phyloP scores from a whole-genome alignment of 2,113 vertebrate genomes.

The Microtus ochrogaster region DNA sequence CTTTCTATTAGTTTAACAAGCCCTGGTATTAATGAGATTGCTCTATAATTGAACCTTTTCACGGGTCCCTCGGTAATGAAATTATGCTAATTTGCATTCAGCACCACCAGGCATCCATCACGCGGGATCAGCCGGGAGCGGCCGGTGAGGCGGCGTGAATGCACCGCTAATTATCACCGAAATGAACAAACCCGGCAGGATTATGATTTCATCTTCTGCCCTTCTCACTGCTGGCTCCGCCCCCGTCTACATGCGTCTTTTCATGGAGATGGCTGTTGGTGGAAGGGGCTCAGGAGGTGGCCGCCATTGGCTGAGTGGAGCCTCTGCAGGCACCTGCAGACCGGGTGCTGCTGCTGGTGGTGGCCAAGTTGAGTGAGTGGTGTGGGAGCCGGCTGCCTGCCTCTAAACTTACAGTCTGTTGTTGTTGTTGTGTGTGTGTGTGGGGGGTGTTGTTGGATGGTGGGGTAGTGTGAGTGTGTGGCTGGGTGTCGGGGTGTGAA shows the following conservation, averaged over 20 bases:
- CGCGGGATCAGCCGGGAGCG: conserved; percentile 95
- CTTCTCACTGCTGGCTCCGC: neutral
- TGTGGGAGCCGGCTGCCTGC: neutral
- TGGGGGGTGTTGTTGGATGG: neutral
- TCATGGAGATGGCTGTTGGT: conserved; percentile 50
- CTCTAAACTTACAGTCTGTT: neutral
- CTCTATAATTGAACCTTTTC: conserved; percentile 96
- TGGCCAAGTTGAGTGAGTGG: neutral
- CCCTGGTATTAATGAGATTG: conserved; percentile 97
- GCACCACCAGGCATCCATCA: conserved; percentile 97
- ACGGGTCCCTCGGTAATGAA: conserved; percentile 95
- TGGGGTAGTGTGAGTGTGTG: neutral
- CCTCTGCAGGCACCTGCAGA: neutral
- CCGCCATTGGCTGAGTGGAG: conserved; percentile 91
- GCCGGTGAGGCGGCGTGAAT: conserved; percentile 90
- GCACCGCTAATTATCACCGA: conserved; percentile 89
- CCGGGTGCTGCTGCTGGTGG: neutral
- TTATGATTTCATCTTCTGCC: conserved; percentile 84
- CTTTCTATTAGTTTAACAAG: conserved; percentile 95
- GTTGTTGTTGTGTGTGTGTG: neutral
- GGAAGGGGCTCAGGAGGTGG: neutral
- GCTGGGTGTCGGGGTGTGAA: neutral
- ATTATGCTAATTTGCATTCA: conserved; percentile 95
- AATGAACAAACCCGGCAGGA: conserved; percentile 85
- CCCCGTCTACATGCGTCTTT: conserved; percentile 58